Percentiles rank a stretch among this genome's conserved stretches.
Conservation (phyloP, 1,140 invertebrate genomes). For the Holotrichia oblita region DNA sequence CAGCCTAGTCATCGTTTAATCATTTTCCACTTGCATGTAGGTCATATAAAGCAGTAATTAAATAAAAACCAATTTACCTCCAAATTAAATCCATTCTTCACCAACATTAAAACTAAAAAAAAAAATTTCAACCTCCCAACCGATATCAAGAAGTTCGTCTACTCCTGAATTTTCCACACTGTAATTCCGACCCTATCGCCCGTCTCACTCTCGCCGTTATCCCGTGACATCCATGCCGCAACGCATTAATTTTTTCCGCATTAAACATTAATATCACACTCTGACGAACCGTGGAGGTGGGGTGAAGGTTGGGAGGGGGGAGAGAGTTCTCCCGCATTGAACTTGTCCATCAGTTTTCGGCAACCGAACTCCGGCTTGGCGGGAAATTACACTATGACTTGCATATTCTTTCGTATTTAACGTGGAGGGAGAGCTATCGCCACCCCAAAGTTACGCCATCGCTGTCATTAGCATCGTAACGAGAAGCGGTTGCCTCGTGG, state of each 20-base stretch:
- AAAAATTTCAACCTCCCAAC: no score
- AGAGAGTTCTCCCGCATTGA: not conserved
- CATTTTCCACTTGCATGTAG: no score
- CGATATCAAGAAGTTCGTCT: no score
- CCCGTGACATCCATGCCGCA: not conserved
- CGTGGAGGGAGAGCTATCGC: not conserved
- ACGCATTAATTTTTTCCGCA: constrained; percentile 4
- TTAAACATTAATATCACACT: not conserved
- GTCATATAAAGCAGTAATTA: no score
- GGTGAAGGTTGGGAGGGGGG: not conserved
- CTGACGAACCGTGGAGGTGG: not conserved
- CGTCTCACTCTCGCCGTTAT: no score
- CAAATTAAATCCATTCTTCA: no score
- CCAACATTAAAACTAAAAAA: no score
- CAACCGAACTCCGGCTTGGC: not conserved
- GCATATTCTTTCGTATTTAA: constrained; percentile 1
- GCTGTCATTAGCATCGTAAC: not conserved
- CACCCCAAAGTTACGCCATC: not conserved
- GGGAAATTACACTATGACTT: constrained; percentile 9
- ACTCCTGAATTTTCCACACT: no score
- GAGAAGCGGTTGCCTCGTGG: not conserved
- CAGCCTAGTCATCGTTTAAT: no score
- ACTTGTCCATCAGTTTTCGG: constrained; percentile 6
- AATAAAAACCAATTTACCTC: no score
- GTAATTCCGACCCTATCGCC: no score